A percentile compares a stretch with the other conserved stretches of the same genome.
Evolutionary conservation across 2,797 vertebrate species (phyloP).

Genomic region (Thamnophis elegans): DNA sequence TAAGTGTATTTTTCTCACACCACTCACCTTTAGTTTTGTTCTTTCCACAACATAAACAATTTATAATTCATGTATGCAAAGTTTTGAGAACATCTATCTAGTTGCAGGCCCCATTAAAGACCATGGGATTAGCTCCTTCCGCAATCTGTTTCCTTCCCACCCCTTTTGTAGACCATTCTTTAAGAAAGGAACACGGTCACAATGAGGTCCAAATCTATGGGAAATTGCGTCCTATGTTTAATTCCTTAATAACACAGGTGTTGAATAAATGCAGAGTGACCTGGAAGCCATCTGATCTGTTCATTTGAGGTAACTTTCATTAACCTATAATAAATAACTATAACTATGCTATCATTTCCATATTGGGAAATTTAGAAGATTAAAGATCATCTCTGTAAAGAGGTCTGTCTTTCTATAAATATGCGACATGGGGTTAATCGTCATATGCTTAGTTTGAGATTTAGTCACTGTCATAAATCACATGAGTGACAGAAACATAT

Average conservation of each 20-base stretch:
- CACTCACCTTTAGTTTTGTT: background rate
- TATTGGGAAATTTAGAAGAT: background rate
- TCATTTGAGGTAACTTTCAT: background rate
- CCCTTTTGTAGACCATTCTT: background rate
- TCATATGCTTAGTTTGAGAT: background rate
- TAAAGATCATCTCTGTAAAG: background rate
- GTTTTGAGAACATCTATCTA: background rate
- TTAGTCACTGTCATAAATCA: background rate
- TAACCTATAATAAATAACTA: too few species aligned
- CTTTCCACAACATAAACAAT: background rate
- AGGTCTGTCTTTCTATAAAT: background rate
- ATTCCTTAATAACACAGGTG: background rate
- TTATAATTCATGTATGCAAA: background rate
- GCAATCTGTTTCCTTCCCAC: background rate
- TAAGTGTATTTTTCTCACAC: background rate
- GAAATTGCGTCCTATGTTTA: background rate
- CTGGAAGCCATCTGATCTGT: background rate
- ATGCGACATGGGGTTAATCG: background rate
- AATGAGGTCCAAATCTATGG: background rate
- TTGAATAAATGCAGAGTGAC: background rate
- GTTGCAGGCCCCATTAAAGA: background rate
- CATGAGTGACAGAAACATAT: background rate
- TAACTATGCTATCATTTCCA: background rate
- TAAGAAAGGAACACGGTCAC: background rate
- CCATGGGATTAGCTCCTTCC: background rate